Conservation (phyloP, 2,113 vertebrate species). For the Pseudopodoces humilis region DNA sequence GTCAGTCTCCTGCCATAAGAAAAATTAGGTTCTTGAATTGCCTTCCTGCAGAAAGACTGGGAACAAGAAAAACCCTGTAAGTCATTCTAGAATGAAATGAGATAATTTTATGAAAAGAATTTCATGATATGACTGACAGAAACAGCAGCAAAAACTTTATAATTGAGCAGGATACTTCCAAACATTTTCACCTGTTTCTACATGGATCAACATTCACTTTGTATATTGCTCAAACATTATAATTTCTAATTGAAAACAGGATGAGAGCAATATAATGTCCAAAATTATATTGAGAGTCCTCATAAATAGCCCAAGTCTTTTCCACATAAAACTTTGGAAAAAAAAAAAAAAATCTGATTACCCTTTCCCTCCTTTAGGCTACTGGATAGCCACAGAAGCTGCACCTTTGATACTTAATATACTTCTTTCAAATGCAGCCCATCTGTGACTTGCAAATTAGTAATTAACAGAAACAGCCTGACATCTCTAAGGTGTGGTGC, state of each 20-base stretch:
- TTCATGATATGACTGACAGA: neutral
- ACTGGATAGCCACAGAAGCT: neutral
- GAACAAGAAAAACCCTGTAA: neutral
- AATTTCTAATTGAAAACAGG: neutral
- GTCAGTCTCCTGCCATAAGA: neutral
- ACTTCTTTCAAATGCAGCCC: neutral
- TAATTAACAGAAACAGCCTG: neutral
- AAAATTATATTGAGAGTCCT: neutral
- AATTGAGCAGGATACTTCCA: neutral
- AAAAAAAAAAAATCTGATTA: neutral
- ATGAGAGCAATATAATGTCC: neutral
- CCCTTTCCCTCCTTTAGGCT: neutral
- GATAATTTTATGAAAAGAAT: neutral
- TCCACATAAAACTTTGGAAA: neutral
- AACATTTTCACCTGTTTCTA: neutral
- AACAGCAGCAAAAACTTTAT: neutral
- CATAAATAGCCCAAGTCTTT: neutral
- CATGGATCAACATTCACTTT: neutral
- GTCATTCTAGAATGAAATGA: neutral
- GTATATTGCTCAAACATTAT: neutral
- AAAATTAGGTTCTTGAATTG: neutral
- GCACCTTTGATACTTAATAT: neutral
- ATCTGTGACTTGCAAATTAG: neutral
- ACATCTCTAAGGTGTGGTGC: neutral
- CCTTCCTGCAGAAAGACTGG: neutral